Percentiles rank a stretch among this genome's conserved stretches.
These are phyloP conservation scores for Aplysina aerophoba DNA, from an alignment of 37 sponge, comb jelly and placozoan species.

Conservation along the genomic window DNA sequence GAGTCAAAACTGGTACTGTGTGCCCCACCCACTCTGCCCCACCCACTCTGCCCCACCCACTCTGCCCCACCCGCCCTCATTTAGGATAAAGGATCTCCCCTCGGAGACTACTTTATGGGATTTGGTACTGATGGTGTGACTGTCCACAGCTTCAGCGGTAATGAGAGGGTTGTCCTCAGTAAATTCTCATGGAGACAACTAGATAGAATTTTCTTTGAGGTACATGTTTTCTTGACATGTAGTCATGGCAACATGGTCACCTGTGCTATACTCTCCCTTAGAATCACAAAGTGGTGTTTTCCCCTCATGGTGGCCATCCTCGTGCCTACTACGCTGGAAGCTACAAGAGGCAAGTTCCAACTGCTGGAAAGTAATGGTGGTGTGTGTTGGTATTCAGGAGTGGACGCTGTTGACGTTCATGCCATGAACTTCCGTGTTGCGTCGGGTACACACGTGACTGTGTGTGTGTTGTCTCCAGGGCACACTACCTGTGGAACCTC, in stretches of 20 bases:
- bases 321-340: conserved; percentile 31
- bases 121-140: conserved; percentile 41
- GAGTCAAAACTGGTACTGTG: not conserved
- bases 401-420: too few relatives aligned
- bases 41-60: not conserved
- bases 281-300: conserved; percentile 56
- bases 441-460: too few relatives aligned
- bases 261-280: conserved; percentile 14
- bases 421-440: too few relatives aligned
- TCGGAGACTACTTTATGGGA: conserved; percentile 30
- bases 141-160: conserved; percentile 16
- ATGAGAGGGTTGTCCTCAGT: conserved; percentile 24
- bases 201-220: conserved; percentile 1
- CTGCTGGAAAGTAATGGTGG: too few relatives aligned
- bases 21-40: too few relatives aligned
- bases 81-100: conserved; percentile 12
- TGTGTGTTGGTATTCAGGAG: too few relatives aligned
- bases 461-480: not conserved
- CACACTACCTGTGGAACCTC: conserved; percentile 31
- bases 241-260: too few relatives aligned
- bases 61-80: too few relatives aligned
- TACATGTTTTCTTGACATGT: not conserved
- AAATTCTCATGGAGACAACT: conserved; percentile 13
- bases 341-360: conserved; percentile 47
- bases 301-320: conserved; percentile 13